Evolutionary conservation across 2,113 vertebrate genomes (phyloP).

Genomic region (Petaurus breviceps): DNA sequence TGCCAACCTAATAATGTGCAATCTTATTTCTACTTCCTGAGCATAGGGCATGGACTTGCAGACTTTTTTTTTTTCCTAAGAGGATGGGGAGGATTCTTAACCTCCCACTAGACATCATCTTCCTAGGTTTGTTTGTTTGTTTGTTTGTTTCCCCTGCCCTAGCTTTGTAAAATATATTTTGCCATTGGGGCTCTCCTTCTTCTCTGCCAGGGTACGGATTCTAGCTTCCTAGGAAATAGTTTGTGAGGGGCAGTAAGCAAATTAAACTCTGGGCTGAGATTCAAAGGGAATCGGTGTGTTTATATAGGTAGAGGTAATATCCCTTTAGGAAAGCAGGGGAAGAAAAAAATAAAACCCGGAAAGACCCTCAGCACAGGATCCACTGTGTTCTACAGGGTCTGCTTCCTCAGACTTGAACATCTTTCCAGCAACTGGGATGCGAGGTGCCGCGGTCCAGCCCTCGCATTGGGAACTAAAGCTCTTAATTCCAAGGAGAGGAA

Average conservation of each 20-base stretch:
- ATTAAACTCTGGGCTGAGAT: not conserved
- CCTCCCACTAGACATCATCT: not conserved
- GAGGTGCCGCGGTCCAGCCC: not conserved
- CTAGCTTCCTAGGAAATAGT: slow-evolving; percentile 1
- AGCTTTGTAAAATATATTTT: slow-evolving; percentile 1
- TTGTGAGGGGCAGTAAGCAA: accelerated
- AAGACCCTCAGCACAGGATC: not conserved
- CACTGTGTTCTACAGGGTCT: not conserved
- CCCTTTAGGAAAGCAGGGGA: not conserved
- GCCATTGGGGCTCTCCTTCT: not conserved
- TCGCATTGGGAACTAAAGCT: not conserved
- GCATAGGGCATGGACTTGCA: not conserved
- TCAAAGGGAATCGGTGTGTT: not conserved
- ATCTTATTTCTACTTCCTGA: not conserved
- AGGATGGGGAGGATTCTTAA: not conserved
- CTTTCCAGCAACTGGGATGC: not conserved
- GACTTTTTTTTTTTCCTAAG: not conserved
- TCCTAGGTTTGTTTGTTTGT: too few relatives aligned
- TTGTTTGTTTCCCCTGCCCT: not conserved
- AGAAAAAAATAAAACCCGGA: not conserved
- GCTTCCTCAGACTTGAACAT: not conserved
- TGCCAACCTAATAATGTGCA: slow-evolving; percentile 13
- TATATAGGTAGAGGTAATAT: not conserved
- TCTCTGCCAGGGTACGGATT: not conserved
- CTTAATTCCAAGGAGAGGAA: not conserved